Base-by-base conservation (phyloP, 1,140 invertebrate species). In the Calycopis cecrops region DNA sequence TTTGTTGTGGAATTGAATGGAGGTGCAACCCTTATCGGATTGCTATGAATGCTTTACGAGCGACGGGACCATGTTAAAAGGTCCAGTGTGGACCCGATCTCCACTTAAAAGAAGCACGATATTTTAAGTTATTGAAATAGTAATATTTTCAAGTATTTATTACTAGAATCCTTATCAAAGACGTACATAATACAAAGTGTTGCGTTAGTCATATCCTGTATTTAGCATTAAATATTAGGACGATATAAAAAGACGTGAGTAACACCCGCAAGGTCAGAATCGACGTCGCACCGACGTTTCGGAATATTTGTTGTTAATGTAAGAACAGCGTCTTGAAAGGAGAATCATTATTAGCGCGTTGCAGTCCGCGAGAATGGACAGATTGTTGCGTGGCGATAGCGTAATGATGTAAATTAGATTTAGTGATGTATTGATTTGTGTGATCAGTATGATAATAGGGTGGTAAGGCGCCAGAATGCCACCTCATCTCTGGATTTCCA, bases 191-290 rank as follows among this genome's bases (percentile, higher is more conserved):
- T 44, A 17, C 40, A 44, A 16, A 44, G 40, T 16, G 40, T 16
- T 44, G 40, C 14, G 14, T 44, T 44, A 44, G 40, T 44, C 40
- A 44, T 17, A 9, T 44, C 40, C 40, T 44, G 40, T 44, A 16
- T 44, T 44, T 44, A 44, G 40, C 40, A 44, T 44, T 44, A 44
- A 44, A 14, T 28, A 6, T 9, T 17, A 12, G 12, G 9, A 17
- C 14, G 14, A 9, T 44, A 44, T 44, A 44, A 44, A 44, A 17
- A 44, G 16, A 44, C 40, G 40, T 44, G 40, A 44, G 8, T 44
- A 40, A 40, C 37, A 38, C 6, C 12, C 14, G 7, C 40, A 44
- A 44, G 40, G 40, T 16, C 40, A 8, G 40, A 16, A 3, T 28
- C 21, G 21, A 28, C 21, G 21, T 28, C 21, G 2, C 21, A 6